Evolutionary conservation across 2,797 vertebrate genomes (phyloP).

Genomic region (Sebastes nivosus): DNA sequence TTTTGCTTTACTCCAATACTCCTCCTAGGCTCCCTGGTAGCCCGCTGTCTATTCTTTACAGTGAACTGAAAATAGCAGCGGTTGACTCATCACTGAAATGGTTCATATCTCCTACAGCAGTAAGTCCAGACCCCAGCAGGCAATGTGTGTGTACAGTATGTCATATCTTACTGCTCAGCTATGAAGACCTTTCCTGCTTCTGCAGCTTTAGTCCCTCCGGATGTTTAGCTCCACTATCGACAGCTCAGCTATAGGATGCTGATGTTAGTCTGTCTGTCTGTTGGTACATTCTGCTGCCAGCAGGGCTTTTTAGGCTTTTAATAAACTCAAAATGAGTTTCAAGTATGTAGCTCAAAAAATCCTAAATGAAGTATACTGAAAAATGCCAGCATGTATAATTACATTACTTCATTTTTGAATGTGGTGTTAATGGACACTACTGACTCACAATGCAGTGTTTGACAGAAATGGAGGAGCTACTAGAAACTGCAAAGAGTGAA

Average conservation of each 20-base stretch:
- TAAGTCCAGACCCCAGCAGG: background rate
- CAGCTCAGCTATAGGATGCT: background rate
- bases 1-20: background rate
- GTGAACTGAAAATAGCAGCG: background rate
- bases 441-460: background rate
- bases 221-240: constrained; percentile 1
- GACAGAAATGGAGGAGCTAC: background rate
- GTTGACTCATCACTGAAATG: background rate
- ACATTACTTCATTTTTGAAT: background rate
- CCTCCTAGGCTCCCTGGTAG: background rate
- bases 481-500: background rate
- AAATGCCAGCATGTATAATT: background rate
- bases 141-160: background rate
- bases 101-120: background rate
- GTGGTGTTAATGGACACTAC: background rate
- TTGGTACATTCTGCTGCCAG: constrained; percentile 1
- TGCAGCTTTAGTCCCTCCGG: constrained; percentile 10
- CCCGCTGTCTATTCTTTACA: background rate
- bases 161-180: background rate
- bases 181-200: background rate
- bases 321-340: constrained; percentile 26
- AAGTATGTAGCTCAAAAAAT: background rate
- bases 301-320: constrained; percentile 23
- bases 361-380: background rate
- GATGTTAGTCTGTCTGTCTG: background rate